Conservation (phyloP, 2,113 vertebrate species). For the Archocentrus centrarchus region DNA sequence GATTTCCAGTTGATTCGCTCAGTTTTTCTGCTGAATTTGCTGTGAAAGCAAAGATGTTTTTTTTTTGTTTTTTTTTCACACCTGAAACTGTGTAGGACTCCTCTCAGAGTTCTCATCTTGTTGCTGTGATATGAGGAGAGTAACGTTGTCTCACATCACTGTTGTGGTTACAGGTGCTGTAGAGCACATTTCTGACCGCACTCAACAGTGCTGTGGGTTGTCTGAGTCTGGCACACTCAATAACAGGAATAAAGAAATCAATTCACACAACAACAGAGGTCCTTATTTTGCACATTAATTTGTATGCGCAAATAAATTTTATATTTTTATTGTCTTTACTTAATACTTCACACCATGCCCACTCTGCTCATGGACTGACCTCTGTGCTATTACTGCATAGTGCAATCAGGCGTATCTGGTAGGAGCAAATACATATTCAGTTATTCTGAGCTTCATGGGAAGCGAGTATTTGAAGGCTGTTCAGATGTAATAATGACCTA, state of each 20-base stretch:
- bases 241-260: conserved; percentile 15
- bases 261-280: not conserved
- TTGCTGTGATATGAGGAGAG: not conserved
- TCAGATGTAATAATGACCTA: conserved; percentile 24
- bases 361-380: not conserved
- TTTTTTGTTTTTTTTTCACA: not conserved
- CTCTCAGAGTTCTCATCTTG: not conserved
- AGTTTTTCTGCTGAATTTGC: not conserved
- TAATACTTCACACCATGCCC: not conserved
- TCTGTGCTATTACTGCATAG: too few species aligned
- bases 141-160: conserved; percentile 4
- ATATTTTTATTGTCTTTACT: not conserved
- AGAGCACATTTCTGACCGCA: not conserved
- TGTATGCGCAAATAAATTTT: not conserved
- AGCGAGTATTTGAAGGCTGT: not conserved
- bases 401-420: conserved; percentile 4
- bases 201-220: not conserved
- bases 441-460: conserved; percentile 32
- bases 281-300: not conserved
- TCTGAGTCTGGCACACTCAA: not conserved
- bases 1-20: not conserved
- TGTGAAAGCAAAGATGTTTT: not conserved
- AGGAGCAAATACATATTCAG: not conserved
- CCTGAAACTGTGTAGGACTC: conserved; percentile 1
- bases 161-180: conserved; percentile 16